phyloP scores from a whole-genome alignment of 2,888 invertebrate species.

The Volucella bombylans region DNA sequence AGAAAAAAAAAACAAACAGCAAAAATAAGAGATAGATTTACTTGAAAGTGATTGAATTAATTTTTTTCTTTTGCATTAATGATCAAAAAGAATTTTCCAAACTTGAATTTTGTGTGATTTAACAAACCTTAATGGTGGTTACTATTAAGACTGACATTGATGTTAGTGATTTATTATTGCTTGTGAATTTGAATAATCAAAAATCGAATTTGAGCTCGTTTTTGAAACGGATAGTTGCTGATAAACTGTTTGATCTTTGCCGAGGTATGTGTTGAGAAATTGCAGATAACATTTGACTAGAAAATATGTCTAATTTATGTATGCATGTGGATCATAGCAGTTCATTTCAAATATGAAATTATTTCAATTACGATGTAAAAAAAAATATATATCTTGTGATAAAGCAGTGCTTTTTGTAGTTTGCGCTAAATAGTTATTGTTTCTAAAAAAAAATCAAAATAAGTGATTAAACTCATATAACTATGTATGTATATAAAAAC shows the following conservation, averaged over 20 bases:
- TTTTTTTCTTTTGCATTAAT: background rate
- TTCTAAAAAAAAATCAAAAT: no score
- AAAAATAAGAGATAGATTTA: background rate
- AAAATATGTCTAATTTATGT: background rate
- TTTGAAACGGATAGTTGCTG: constrained; percentile 46
- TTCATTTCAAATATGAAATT: no score
- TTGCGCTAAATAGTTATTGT: no score
- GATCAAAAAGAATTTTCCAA: background rate
- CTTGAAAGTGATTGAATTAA: background rate
- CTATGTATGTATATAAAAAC: no score
- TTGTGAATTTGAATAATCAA: constrained; percentile 30
- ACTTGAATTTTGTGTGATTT: background rate
- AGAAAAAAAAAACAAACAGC: no score
- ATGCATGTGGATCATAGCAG: background rate
- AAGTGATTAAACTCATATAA: no score
- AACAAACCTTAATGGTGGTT: constrained; percentile 65
- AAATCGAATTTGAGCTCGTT: constrained; percentile 22
- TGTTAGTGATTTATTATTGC: constrained; percentile 39
- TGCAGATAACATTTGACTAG: constrained; percentile 36
- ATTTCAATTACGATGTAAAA: no score
- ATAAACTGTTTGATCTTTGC: constrained; percentile 54
- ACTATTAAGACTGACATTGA: constrained; percentile 42
- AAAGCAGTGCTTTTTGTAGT: no score
- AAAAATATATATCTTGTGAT: no score
- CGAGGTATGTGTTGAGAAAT: constrained; percentile 39